Percentiles rank a stretch among this genome's conserved stretches.
Evolutionary conservation across 2,113 vertebrate species (phyloP).

Genomic region (Stictonetta naevosa): DNA sequence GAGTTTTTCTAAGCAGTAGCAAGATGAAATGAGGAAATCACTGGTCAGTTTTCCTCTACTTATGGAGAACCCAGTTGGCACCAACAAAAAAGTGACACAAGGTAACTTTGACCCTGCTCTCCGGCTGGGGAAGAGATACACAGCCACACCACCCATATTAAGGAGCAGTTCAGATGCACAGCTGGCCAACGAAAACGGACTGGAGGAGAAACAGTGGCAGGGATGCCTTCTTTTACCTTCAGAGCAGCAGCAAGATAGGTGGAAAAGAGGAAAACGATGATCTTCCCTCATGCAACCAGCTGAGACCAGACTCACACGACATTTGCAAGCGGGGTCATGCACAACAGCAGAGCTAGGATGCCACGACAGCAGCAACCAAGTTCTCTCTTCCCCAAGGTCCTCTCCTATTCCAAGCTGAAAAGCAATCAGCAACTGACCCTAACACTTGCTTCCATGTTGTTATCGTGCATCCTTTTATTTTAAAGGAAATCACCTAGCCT

Average conservation of each 20-base stretch:
- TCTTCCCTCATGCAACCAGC: neutral
- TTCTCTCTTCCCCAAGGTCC: neutral
- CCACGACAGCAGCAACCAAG: neutral
- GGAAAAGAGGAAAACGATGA: neutral
- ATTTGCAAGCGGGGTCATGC: neutral
- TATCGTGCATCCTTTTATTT: neutral
- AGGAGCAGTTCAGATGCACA: accelerated
- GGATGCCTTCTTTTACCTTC: neutral
- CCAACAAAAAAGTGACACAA: neutral
- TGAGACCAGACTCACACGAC: neutral
- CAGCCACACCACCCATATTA: neutral
- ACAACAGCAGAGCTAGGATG: neutral
- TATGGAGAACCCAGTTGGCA: neutral
- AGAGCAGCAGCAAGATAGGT: neutral
- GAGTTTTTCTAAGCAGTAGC: neutral
- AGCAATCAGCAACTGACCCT: neutral
- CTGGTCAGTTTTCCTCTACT: neutral
- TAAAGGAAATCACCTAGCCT: neutral
- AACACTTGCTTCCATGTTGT: neutral
- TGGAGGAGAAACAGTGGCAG: neutral
- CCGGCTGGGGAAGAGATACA: neutral
- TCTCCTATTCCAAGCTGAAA: neutral
- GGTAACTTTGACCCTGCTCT: neutral
- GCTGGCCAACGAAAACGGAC: neutral
- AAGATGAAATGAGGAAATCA: neutral